Base-by-base conservation (phyloP, 1,140 invertebrate genomes). In the Hylaeus anthracinus region DNA sequence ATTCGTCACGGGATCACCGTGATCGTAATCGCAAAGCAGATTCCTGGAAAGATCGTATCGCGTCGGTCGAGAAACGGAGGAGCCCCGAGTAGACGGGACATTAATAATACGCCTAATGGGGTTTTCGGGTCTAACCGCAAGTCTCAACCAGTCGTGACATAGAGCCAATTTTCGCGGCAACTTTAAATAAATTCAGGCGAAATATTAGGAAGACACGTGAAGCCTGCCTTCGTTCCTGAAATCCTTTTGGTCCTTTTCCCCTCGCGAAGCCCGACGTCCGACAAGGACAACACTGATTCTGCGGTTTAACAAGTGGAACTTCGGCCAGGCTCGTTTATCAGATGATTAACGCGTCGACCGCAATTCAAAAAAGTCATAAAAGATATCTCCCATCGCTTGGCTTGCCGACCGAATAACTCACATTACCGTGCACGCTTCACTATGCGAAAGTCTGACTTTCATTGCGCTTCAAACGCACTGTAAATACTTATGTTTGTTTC, bases 221-320 rank as follows among this genome's bases (percentile, higher is more conserved):
- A 1, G n/a, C 48, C 37, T 37, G 15, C 6, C 71, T 12, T 12
- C 14, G 4, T 15, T 15, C 6, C 39, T 39, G 64, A 75, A 65
- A 56, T 80, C 45, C 53, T 55, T 60, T 9, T 51, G 66, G 14
- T 53, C 15, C 15, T 53, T 66, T 78, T 76, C 8, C 37, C 67
- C 0, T 26, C 45, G 39, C 15, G 55, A 26, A 26, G 56, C 48
- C 63, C 43, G 60, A 48, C 56, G 48, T 45, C 78, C 1, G 45
- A 70, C 45, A 60, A 72, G 73, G 79, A 84, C 41, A 67, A 81
- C 71, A 67, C 72, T 56, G 77, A 64, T 76, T 64, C 78, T 84
- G 85, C 82, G 85, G 82, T 87, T 87, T 84, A 79, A 87, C 79
- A 81, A 87, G 82, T 71, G 72, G 82, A 86, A 86, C 85, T 86